phyloP scores from a whole-genome alignment of 2,797 vertebrate species.

The Cynodonichthys magdalenae region DNA sequence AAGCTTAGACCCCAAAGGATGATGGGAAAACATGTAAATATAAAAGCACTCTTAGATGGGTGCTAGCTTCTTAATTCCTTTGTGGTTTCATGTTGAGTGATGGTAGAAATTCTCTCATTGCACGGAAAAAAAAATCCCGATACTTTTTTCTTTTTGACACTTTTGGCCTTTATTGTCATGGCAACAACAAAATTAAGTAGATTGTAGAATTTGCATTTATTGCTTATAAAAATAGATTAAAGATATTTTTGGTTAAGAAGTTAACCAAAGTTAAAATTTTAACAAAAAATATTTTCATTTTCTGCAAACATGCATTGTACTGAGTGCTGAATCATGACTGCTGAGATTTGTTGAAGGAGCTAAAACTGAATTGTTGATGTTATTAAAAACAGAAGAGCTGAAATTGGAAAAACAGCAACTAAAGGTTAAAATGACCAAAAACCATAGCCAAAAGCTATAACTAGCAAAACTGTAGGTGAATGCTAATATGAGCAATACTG shows the following conservation, averaged over 20 bases:
- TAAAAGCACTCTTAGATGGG: conserved; percentile 5
- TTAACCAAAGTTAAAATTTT: too few species aligned
- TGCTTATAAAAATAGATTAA: conserved; percentile 64
- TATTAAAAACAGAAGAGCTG: too few species aligned
- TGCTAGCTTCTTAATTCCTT: conserved; percentile 10
- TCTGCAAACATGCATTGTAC: too few species aligned
- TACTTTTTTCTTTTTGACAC: conserved; percentile 43
- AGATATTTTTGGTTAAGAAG: conserved; percentile 25
- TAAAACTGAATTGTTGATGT: too few species aligned
- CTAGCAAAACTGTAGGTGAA: too few species aligned
- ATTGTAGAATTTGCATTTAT: conserved; percentile 74
- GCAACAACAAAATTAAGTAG: conserved; percentile 59
- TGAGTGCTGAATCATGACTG: too few species aligned
- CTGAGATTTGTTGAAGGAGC: too few species aligned
- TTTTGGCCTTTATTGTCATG: conserved; percentile 55
- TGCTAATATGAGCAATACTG: too few species aligned
- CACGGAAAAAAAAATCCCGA: conserved; percentile 20
- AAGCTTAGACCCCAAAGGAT: not conserved
- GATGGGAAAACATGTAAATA: not conserved
- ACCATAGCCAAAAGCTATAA: too few species aligned
- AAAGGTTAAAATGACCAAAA: too few species aligned
- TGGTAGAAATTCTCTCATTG: conserved; percentile 25
- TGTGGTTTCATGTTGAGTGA: conserved; percentile 10
- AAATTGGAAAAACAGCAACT: too few species aligned
- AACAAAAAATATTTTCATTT: too few species aligned